Conservation (phyloP, 2,888 invertebrate species). For the Amitus sp. region DNA sequence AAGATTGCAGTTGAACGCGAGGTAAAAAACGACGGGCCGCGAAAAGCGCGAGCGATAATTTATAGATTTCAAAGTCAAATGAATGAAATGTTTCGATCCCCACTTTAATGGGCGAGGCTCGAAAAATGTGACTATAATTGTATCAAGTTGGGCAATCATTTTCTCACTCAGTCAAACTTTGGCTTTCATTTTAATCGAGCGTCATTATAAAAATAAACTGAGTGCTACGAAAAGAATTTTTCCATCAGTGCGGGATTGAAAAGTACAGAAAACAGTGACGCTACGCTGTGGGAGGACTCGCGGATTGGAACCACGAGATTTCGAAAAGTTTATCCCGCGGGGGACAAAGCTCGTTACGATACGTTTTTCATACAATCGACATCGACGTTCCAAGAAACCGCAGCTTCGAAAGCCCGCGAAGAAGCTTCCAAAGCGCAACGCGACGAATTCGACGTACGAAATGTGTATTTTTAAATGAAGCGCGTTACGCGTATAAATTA, state of each 20-base stretch:
- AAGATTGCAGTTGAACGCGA: slow-evolving; percentile 68
- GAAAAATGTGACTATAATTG: slow-evolving; percentile 26
- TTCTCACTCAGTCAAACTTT: slow-evolving; percentile 26
- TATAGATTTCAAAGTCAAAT: slow-evolving; percentile 25
- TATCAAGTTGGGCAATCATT: slow-evolving; percentile 19
- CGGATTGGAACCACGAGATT: slow-evolving; percentile 83
- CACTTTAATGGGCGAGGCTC: slow-evolving; percentile 31
- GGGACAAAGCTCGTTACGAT: slow-evolving; percentile 72
- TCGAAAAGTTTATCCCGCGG: slow-evolving; percentile 76
- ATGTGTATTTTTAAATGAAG: background rate
- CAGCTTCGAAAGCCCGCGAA: slow-evolving; percentile 80
- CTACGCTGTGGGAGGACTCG: slow-evolving; percentile 72
- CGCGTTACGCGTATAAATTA: background rate
- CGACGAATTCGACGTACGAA: slow-evolving; percentile 73
- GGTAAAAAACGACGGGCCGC: no score
- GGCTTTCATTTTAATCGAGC: slow-evolving; percentile 8
- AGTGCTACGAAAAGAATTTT: no score
- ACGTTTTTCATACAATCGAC: slow-evolving; percentile 80
- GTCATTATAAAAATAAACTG: background rate
- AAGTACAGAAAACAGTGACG: slow-evolving; percentile 45
- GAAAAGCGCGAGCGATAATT: background rate
- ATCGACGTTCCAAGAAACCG: slow-evolving; percentile 80
- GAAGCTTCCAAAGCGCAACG: slow-evolving; percentile 77
- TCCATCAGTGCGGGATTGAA: slow-evolving; percentile 34
- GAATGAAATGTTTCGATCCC: slow-evolving; percentile 28